These are phyloP conservation scores for Apistogramma diplotaenia DNA, from an alignment of 2,113 vertebrate species.

Conservation along the genomic window DNA sequence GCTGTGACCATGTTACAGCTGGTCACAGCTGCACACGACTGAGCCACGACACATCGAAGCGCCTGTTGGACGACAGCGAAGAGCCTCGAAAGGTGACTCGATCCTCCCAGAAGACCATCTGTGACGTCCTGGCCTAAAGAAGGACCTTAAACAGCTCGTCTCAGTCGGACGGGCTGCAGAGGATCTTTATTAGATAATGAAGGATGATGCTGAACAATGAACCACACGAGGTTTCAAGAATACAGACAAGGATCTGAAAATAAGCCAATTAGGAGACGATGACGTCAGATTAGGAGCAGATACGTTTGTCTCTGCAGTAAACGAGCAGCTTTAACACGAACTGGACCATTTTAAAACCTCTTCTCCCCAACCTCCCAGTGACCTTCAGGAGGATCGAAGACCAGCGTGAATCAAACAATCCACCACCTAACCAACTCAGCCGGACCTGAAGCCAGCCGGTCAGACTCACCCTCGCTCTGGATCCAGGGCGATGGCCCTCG, in stretches of 20 bases:
- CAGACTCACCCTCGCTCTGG: conserved; percentile 89
- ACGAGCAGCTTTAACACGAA: no score
- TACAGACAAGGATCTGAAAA: background rate
- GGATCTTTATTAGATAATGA: no score
- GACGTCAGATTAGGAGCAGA: no score
- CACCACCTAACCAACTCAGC: background rate
- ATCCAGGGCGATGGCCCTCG: conserved; percentile 94
- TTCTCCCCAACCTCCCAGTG: background rate
- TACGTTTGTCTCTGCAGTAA: no score
- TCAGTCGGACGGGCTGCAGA: background rate
- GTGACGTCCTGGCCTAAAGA: background rate
- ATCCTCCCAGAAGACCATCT: background rate
- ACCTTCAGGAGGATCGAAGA: background rate
- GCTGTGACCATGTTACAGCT: no score
- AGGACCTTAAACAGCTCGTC: background rate
- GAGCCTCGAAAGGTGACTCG: background rate
- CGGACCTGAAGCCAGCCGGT: background rate
- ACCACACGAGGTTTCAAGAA: background rate
- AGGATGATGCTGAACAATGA: background rate
- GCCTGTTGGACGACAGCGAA: no score
- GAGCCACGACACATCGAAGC: no score
- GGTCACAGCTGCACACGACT: no score
- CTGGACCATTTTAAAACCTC: no score
- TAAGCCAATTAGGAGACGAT: background rate
- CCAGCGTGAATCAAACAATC: background rate